A percentile compares a stretch with the other conserved stretches of the same genome.
Conservation (phyloP, 2,797 vertebrate species). For the Petrocephalus sullivani region DNA sequence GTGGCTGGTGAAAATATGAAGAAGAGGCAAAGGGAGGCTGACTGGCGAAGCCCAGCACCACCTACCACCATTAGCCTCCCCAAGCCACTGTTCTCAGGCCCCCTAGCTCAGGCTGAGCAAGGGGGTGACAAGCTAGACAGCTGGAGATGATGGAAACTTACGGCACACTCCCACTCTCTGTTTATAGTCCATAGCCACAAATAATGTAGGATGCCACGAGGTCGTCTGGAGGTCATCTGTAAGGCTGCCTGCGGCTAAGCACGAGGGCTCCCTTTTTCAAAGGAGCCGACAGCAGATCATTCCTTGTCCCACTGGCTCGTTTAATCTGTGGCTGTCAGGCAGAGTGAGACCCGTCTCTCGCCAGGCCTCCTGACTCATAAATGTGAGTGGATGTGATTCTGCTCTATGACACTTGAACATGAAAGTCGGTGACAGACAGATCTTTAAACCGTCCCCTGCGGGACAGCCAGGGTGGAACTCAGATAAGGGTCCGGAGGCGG, state of each 20-base stretch:
- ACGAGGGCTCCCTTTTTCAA: constrained; percentile 27
- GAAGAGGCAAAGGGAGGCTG: background rate
- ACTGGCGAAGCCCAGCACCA: background rate
- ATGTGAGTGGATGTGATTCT: constrained; percentile 29
- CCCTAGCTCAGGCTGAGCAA: background rate
- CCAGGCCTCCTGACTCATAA: background rate
- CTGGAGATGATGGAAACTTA: background rate
- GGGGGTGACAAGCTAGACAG: background rate
- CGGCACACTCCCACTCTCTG: too few species aligned
- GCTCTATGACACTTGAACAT: background rate
- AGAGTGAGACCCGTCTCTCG: background rate
- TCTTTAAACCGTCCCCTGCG: background rate
- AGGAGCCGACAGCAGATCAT: constrained; percentile 1
- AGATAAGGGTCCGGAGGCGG: background rate
- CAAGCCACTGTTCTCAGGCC: too few species aligned
- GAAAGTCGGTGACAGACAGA: constrained; percentile 2
- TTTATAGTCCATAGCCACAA: background rate
- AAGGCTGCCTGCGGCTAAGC: background rate
- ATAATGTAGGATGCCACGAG: background rate
- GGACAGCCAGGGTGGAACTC: background rate
- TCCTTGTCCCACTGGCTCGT: constrained; percentile 31
- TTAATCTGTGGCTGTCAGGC: constrained; percentile 35
- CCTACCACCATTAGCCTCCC: background rate
- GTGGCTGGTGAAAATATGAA: background rate
- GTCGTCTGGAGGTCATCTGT: background rate